A percentile compares a stretch with the other conserved stretches of the same genome.
These are phyloP conservation scores for Chrysaora quinquecirrha DNA, from an alignment of 30 jellyfish, hydroid and myxozoan genomes.

Conservation along the genomic window DNA sequence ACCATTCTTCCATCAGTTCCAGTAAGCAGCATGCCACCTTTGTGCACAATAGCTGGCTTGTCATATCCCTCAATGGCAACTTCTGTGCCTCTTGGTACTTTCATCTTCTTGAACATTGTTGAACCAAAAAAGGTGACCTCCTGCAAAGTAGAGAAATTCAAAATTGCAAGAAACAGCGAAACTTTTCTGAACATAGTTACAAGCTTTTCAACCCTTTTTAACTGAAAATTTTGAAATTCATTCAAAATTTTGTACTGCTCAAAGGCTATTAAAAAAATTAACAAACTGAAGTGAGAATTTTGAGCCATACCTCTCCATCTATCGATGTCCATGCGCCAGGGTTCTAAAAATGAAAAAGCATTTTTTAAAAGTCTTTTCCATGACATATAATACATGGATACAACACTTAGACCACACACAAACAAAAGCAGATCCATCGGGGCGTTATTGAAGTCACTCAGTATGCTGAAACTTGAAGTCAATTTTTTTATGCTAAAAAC, in stretches of 20 bases:
- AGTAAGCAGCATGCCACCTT: constrained; percentile 88
- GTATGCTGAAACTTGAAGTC: too few species aligned
- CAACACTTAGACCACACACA: too few species aligned
- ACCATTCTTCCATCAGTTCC: constrained; percentile 97
- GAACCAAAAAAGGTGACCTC: constrained; percentile 96
- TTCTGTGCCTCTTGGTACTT: constrained; percentile 74
- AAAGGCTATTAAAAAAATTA: neutral
- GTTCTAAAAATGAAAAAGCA: constrained; percentile 54
- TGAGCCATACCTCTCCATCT: constrained; percentile 87
- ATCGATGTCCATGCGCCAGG: constrained; percentile 99
- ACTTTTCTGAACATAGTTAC: too few species aligned
- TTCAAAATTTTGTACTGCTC: too few species aligned
- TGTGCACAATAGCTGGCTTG: constrained; percentile 89
- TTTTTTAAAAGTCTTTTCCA: too few species aligned
- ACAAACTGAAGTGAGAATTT: neutral
- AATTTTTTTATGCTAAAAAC: too few species aligned
- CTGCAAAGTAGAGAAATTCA: constrained; percentile 42
- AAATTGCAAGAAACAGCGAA: too few species aligned
- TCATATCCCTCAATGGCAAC: constrained; percentile 90
- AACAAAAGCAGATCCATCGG: too few species aligned
- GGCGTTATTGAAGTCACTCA: too few species aligned
- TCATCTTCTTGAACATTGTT: constrained; percentile 71
- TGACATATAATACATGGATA: too few species aligned
- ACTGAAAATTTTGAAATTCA: too few species aligned
- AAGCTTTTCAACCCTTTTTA: too few species aligned